Conservation (phyloP, 2,888 invertebrate species). For the Alviniconcha strummeri region DNA sequence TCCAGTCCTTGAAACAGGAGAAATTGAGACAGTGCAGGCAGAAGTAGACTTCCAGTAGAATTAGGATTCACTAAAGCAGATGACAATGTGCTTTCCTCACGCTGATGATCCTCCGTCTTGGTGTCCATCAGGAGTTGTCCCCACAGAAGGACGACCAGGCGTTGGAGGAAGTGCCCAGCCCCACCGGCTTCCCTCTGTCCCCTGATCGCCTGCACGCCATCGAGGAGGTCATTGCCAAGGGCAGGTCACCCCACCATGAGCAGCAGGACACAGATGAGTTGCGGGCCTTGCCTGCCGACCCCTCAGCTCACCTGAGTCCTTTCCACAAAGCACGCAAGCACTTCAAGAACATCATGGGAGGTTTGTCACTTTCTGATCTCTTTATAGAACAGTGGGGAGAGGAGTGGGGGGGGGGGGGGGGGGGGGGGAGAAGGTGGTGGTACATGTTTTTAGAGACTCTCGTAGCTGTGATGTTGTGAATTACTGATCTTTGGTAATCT, state of each 20-base stretch:
- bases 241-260: conserved; percentile 18
- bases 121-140: conserved; percentile 31
- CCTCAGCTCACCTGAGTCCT: conserved; percentile 44
- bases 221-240: conserved; percentile 38
- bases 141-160: conserved; percentile 16
- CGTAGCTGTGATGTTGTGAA: too few species aligned
- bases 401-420: too few species aligned
- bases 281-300: conserved; percentile 11
- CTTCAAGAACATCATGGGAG: conserved; percentile 57
- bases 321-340: conserved; percentile 46
- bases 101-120: too few species aligned
- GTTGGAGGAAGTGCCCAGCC: neutral
- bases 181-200: conserved; percentile 32
- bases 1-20: too few species aligned
- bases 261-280: conserved; percentile 15
- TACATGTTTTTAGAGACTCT: too few species aligned
- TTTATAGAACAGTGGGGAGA: too few species aligned
- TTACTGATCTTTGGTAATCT: too few species aligned
- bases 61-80: too few species aligned
- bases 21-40: too few species aligned
- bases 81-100: too few species aligned
- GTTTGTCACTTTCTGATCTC: conserved; percentile 38
- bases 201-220: conserved; percentile 43
- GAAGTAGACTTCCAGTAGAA: too few species aligned
- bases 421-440: too few species aligned